A percentile compares a stretch with the other conserved stretches of the same genome.
phyloP scores from a whole-genome alignment of 2,888 invertebrate species.

The Drosophila bunnanda region DNA sequence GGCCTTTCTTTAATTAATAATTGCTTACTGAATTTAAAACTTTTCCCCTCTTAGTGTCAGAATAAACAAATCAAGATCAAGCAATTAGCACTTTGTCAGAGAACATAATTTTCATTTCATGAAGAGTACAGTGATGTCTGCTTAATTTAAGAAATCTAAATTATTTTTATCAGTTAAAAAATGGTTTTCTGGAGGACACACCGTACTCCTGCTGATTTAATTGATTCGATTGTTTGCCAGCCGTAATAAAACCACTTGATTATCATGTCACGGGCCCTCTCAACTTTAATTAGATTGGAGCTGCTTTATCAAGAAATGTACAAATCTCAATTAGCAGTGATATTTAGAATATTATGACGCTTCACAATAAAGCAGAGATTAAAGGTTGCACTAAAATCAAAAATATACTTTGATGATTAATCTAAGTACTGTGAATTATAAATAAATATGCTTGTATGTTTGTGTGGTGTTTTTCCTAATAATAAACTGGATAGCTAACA shows the following conservation, averaged over 20 bases:
- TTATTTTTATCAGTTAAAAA: neutral
- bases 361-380: neutral
- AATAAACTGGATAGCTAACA: neutral
- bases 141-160: neutral
- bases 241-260: constrained; percentile 53
- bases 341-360: neutral
- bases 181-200: neutral
- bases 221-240: constrained; percentile 16
- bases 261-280: constrained; percentile 51
- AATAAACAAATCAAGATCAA: constrained; percentile 29
- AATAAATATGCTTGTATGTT: neutral
- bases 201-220: constrained; percentile 29
- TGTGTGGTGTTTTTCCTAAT: neutral
- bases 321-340: constrained; percentile 26
- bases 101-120: constrained; percentile 6
- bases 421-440: neutral
- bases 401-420: constrained; percentile 5
- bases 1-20: neutral
- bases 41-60: constrained; percentile 1
- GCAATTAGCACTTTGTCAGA: constrained; percentile 38
- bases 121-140: constrained; percentile 3
- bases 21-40: neutral
- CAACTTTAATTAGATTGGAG: constrained; percentile 55
- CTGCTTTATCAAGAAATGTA: constrained; percentile 37
- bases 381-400: neutral